phyloP scores from a whole-genome alignment of 2,888 invertebrate genomes.

The Brachycybe producta region DNA sequence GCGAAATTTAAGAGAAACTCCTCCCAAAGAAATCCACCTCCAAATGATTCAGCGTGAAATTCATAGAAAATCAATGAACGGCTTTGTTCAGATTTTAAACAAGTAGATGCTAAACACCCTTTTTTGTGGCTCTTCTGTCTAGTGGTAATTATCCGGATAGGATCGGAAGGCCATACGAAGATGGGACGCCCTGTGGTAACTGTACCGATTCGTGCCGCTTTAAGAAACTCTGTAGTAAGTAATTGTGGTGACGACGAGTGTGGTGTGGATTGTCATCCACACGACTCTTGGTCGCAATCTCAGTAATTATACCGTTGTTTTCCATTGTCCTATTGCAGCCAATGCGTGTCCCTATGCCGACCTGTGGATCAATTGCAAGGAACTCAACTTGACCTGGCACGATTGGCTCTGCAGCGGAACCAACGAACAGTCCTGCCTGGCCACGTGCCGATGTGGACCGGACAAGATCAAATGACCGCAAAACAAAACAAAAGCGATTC shows the following conservation, averaged over 20 bases:
- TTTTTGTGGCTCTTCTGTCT: too few species aligned
- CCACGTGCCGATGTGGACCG: constrained; percentile 51
- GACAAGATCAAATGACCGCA: constrained; percentile 14
- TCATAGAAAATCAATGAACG: too few species aligned
- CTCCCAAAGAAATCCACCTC: too few species aligned
- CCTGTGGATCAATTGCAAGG: constrained; percentile 56
- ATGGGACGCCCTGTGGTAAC: constrained; percentile 44
- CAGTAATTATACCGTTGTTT: background rate
- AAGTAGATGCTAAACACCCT: too few species aligned
- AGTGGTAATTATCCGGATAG: constrained; percentile 52
- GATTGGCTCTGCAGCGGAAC: constrained; percentile 44
- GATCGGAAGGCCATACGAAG: constrained; percentile 52
- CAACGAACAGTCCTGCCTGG: constrained; percentile 45
- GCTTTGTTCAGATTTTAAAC: too few species aligned
- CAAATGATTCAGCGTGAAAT: too few species aligned
- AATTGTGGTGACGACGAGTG: background rate
- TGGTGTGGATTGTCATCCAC: background rate
- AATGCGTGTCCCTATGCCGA: constrained; percentile 57
- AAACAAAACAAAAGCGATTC: too few species aligned
- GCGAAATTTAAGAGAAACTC: too few species aligned
- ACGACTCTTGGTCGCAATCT: background rate
- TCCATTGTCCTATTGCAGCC: constrained; percentile 25
- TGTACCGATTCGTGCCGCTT: constrained; percentile 49
- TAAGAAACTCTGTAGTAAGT: constrained; percentile 48
- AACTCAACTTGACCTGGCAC: constrained; percentile 45